Evolutionary conservation across 2,888 invertebrate species (phyloP).

Genomic region (Mythimna ferrago): DNA sequence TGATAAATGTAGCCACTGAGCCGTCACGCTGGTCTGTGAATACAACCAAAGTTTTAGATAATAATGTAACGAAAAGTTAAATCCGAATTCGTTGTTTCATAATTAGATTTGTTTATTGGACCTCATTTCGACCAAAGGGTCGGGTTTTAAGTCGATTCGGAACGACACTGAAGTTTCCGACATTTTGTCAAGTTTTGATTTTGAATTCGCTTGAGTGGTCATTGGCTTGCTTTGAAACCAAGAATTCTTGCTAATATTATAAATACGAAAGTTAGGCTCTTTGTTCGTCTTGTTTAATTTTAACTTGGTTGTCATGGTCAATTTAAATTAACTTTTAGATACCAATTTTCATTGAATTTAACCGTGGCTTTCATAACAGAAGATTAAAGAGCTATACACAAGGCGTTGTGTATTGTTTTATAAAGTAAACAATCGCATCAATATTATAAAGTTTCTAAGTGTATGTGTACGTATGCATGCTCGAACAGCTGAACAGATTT

Average conservation of each 20-base stretch:
- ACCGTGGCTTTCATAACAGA: neutral
- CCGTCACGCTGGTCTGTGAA: conserved; percentile 6
- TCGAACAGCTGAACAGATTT: no score
- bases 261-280: conserved; percentile 43
- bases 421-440: neutral
- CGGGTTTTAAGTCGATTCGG: conserved; percentile 41
- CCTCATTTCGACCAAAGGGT: conserved; percentile 50
- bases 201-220: conserved; percentile 28
- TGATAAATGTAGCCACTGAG: no score
- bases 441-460: no score
- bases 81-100: conserved; percentile 55
- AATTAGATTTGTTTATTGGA: conserved; percentile 64
- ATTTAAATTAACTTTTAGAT: neutral
- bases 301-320: neutral
- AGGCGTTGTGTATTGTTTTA: neutral
- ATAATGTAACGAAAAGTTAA: conserved; percentile 60
- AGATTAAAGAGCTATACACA: neutral
- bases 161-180: conserved; percentile 39
- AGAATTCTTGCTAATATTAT: conserved; percentile 21
- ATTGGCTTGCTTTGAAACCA: conserved; percentile 30
- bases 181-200: conserved; percentile 43
- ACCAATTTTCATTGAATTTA: neutral
- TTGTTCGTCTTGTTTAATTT: conserved; percentile 14
- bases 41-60: conserved; percentile 51
- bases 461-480: no score